Evolutionary conservation across 2,888 invertebrate species (phyloP), one percentile per base, ranked within the genome.

Genomic region (Seira musarum): DNA sequence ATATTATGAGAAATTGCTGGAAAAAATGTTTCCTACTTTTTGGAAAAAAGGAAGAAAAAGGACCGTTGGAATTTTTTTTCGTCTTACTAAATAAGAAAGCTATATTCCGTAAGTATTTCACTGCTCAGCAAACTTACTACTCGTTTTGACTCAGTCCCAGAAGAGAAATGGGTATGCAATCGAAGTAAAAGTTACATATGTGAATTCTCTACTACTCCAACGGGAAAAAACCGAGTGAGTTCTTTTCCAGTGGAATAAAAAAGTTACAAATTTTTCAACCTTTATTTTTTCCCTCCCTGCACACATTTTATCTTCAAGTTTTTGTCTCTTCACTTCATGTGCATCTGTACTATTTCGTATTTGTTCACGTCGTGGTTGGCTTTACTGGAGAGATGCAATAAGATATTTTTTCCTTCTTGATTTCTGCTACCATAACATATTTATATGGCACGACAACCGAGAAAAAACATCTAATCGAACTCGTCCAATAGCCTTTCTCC

Each of bases 391-490:
- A 30, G 30, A 30, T 30, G 61, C 69, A 75, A 17, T n/a, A n/a
- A 53, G 35, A 67, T 22, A 22, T 61, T 63, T 22, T 77, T 49
- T 63, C 63, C 74, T 75, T 84, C 77, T 25, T 67, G 17, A 30
- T 64, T 25, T 80, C 75, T 70, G 53, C 53, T 53, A 8, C 30
- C 8, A 30, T 8, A 8, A 30, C 30, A 67, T 60, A 71, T 19
- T 46, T 24, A 21, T 35, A 57, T 61, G 19, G 21, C 35, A 25
- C 30, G 35, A 49, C 25, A 49, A 46, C 65, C 70, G 49, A 72
- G 66, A 73, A 57, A 30, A 49, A 30, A 73, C 73, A 61, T 81
- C 74, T 73, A 73, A 77, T 72, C 72, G 73, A 77, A 81, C 77
- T 77, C 73, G 69, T 76, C 72, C 64, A 69, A 76, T 71, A 68